Evolutionary conservation across 2,113 vertebrate genomes (phyloP), one percentile per base, ranked within the genome.

Genomic region (Fulmarus glacialis): DNA sequence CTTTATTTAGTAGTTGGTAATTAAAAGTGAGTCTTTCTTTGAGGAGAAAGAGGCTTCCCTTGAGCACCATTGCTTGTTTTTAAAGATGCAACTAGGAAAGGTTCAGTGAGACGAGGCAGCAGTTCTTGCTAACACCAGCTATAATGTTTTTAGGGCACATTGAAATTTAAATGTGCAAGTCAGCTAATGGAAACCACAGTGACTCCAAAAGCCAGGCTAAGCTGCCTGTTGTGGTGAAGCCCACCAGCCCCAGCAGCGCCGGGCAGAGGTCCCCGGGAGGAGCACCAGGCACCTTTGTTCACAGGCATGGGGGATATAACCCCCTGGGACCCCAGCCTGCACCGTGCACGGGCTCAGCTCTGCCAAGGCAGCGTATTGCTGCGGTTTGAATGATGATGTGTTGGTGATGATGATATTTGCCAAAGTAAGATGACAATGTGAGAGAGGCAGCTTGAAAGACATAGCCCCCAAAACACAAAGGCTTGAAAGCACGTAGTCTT

Each of bases 301-400:
- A 32, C n/a, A 26, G 36, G 59, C 52, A 5, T 1, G 3, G 17
- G 11, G 9, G 16, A 9, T 17, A 22, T 22, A 55, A 27, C 10
- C 42, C 18, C 21, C 24, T 24, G 29, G 45, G 11, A 42, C 8
- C 30, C 9, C 23, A 45, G 38, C 27, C 42, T 48, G 29, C 34
- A 19, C 20, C 6, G 5, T 0, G 1, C 48, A 12, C 0, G 1
- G 23, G 12, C 34, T 58, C 77, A 64, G 50, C 13, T 56, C 66
- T 63, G 42, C 32, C 32, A 47, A 56, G 52, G 27, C 36, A 55
- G 23, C 0, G 0, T n/a, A 13, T 24, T n/a, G 63, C 63, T 50
- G 23, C 42, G 36, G 29, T 64, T 47, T 58, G 64, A 78, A 34
- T 36, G 30, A 32, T 56, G 60, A 7, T 24, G 34, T 2, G 5